Conservation (phyloP, 2,888 invertebrate genomes). For the Aphidoletes aphidimyza region DNA sequence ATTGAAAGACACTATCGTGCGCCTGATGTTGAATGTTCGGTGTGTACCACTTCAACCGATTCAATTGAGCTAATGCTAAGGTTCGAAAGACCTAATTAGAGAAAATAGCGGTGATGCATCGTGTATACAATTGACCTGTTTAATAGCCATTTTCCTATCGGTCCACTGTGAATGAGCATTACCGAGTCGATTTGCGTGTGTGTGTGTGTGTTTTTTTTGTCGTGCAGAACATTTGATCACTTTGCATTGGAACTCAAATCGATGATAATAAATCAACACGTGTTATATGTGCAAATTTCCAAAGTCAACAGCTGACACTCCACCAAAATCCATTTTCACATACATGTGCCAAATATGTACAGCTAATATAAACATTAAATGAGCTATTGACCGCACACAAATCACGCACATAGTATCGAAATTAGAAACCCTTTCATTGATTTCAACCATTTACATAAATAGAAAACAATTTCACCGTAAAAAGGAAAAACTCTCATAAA, state of each 20-base stretch:
- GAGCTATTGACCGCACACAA: too few relatives aligned
- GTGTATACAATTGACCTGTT: slow-evolving; percentile 48
- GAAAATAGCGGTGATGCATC: slow-evolving; percentile 38
- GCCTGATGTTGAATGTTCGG: not conserved
- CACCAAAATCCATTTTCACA: not conserved
- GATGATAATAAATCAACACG: not conserved
- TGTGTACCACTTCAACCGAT: slow-evolving; percentile 17
- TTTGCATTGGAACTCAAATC: not conserved
- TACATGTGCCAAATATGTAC: not conserved
- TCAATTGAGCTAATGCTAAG: not conserved
- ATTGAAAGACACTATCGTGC: not conserved
- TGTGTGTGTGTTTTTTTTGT: not conserved
- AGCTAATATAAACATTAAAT: too few relatives aligned
- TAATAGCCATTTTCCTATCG: not conserved
- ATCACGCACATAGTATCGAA: slow-evolving; percentile 22
- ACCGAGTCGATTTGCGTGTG: not conserved
- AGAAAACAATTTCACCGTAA: not conserved
- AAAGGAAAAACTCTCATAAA: not conserved
- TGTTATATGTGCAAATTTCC: slow-evolving; percentile 27
- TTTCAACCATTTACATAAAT: not conserved
- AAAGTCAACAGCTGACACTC: not conserved
- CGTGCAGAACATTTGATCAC: slow-evolving; percentile 8
- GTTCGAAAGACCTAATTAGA: slow-evolving; percentile 35
- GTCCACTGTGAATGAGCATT: not conserved
- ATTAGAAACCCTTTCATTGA: slow-evolving; percentile 38